Conservation (phyloP, 2,888 invertebrate genomes). For the Pseudococcus longispinus region DNA sequence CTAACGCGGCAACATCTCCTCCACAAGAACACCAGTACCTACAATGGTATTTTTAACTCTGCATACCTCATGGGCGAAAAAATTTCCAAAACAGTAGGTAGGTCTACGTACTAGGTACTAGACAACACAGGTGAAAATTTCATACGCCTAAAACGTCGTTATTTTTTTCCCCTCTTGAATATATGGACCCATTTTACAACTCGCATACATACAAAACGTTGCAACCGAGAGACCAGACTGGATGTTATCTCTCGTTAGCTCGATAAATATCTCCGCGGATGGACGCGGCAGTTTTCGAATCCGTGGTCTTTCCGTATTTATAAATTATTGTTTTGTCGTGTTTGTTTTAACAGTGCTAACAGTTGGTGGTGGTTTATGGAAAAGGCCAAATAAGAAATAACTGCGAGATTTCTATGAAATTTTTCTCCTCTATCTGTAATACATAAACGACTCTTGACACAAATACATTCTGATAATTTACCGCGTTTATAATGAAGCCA, state of each 20-base stretch:
- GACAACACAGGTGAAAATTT: constrained; percentile 9
- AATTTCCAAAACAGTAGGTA: not conserved
- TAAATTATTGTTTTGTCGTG: constrained; percentile 55
- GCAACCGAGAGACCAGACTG: constrained; percentile 26
- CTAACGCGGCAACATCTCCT: not conserved
- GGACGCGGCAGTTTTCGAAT: constrained; percentile 29
- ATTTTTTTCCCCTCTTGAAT: not conserved
- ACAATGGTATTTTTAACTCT: too few relatives aligned
- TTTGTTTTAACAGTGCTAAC: constrained; percentile 54
- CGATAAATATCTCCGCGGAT: constrained; percentile 47
- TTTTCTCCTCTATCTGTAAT: constrained; percentile 21
- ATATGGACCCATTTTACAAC: not conserved
- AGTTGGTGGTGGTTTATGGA: constrained; percentile 53
- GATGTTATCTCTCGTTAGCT: constrained; percentile 50
- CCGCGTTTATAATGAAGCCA: constrained; percentile 44
- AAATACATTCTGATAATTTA: constrained; percentile 42
- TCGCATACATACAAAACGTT: not conserved
- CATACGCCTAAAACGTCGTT: not conserved
- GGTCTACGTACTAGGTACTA: not conserved
- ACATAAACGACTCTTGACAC: constrained; percentile 13
- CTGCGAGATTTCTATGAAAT: constrained; percentile 47
- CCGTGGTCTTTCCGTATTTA: constrained; percentile 38
- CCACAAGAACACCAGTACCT: too few relatives aligned
- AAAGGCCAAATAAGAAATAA: constrained; percentile 48
- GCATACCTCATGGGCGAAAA: not conserved